Percentiles rank a stretch among this genome's conserved stretches.
Evolutionary conservation across 2,888 invertebrate genomes (phyloP).

Genomic region (Pecten maximus): DNA sequence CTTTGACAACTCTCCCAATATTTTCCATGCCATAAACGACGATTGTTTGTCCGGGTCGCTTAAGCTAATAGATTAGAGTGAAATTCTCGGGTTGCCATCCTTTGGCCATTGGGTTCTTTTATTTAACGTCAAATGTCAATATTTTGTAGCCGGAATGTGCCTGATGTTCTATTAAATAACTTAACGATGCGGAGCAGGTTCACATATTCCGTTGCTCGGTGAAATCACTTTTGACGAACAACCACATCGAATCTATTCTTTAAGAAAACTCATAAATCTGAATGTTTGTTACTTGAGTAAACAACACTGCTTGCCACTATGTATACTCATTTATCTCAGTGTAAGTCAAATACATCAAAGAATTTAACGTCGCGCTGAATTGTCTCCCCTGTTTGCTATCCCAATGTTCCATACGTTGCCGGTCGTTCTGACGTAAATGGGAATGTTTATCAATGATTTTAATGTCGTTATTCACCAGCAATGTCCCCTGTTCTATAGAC

Average conservation of each 20-base stretch:
- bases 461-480: not conserved
- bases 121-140: slow-evolving; percentile 46
- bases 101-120: slow-evolving; percentile 38
- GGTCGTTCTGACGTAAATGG: slow-evolving; percentile 25
- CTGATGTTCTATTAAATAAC: slow-evolving; percentile 42
- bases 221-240: slow-evolving; percentile 1
- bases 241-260: slow-evolving; percentile 17
- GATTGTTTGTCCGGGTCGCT: slow-evolving; percentile 20
- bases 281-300: not conserved
- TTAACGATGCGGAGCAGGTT: slow-evolving; percentile 41
- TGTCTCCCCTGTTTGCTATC: slow-evolving; percentile 30
- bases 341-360: slow-evolving; percentile 28
- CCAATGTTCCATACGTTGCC: slow-evolving; percentile 1
- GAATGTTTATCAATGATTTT: slow-evolving; percentile 11
- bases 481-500: not conserved
- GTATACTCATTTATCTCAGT: slow-evolving; percentile 22
- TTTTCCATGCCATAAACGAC: slow-evolving; percentile 24
- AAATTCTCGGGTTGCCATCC: slow-evolving; percentile 42
- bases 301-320: not conserved
- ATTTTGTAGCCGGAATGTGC: slow-evolving; percentile 41
- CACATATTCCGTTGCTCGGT: slow-evolving; percentile 47
- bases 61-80: slow-evolving; percentile 37
- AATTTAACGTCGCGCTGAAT: slow-evolving; percentile 1
- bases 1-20: slow-evolving; percentile 11
- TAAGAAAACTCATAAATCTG: slow-evolving; percentile 30